Conservation (phyloP, 1,140 invertebrate genomes). For the Proales similis region DNA sequence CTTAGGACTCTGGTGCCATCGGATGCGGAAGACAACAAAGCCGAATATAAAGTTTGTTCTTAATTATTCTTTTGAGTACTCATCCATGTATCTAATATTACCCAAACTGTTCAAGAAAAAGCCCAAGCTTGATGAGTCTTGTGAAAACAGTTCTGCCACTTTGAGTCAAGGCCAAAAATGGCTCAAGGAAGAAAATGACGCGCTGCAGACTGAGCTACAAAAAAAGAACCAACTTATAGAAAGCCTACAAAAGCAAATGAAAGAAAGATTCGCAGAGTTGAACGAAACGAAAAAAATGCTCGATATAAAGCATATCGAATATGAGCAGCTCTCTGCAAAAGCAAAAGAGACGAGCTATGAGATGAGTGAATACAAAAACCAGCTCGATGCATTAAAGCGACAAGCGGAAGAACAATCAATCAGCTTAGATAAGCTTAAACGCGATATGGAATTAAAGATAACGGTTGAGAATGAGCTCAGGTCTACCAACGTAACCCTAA, state of each 20-base stretch:
- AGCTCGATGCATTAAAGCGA: not conserved
- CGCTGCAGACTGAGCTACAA: not conserved
- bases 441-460: not conserved
- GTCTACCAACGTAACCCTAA: not conserved
- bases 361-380: not conserved
- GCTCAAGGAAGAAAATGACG: slow-evolving; percentile 9
- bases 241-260: slow-evolving; percentile 1
- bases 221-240: slow-evolving; percentile 4
- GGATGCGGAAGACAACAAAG: no score
- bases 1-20: no score
- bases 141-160: no score
- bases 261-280: slow-evolving; percentile 4
- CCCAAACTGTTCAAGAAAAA: no score
- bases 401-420: slow-evolving; percentile 11
- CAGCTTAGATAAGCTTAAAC: slow-evolving; percentile 6
- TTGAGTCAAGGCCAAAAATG: no score
- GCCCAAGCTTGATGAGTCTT: no score
- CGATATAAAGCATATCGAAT: slow-evolving; percentile 15
- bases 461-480: slow-evolving; percentile 5
- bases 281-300: slow-evolving; percentile 19
- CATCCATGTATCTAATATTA: no score
- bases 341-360: not conserved
- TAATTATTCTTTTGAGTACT: no score
- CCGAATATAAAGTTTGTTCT: no score
- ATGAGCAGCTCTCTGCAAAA: not conserved